A percentile compares a stretch with the other conserved stretches of the same genome.
Conservation (phyloP, 2,113 vertebrate genomes). For the Etheostoma cragini region DNA sequence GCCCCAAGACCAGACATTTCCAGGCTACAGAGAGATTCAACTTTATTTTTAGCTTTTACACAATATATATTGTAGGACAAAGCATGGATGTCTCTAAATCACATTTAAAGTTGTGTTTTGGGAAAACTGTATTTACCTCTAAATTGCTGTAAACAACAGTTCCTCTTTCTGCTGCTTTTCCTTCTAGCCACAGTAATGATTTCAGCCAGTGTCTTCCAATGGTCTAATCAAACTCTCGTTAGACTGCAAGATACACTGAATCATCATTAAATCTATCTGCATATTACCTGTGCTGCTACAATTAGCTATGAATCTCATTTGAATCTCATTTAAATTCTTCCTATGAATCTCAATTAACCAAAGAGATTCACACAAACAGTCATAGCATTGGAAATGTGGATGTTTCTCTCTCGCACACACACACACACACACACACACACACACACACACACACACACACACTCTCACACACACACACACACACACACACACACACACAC, state of each 20-base stretch:
- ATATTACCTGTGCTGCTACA: slow-evolving; percentile 78
- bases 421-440: slow-evolving; percentile 36
- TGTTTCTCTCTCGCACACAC: slow-evolving; percentile 18
- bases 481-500: slow-evolving; percentile 46
- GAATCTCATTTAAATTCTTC: slow-evolving; percentile 78
- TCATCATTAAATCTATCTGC: slow-evolving; percentile 78
- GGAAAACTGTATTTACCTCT: slow-evolving; percentile 16
- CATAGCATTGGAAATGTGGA: slow-evolving; percentile 20
- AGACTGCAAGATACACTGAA: slow-evolving; percentile 71
- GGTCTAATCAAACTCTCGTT: slow-evolving; percentile 74
- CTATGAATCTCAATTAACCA: slow-evolving; percentile 80
- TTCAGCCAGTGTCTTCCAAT: slow-evolving; percentile 61
- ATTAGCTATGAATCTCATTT: slow-evolving; percentile 80
- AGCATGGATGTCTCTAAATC: neutral
- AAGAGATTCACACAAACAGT: slow-evolving; percentile 68
- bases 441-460: slow-evolving; percentile 26
- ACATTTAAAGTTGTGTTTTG: slow-evolving; percentile 2
- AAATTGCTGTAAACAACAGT: slow-evolving; percentile 17
- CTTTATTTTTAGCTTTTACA: neutral
- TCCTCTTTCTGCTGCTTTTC: slow-evolving; percentile 13
- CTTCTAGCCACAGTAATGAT: slow-evolving; percentile 51
- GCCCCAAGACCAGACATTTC: neutral
- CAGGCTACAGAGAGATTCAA: neutral
- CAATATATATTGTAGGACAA: neutral
- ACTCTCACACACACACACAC: slow-evolving; percentile 31